Conservation (phyloP, 1,140 invertebrate species). For the Tribolium madens region DNA sequence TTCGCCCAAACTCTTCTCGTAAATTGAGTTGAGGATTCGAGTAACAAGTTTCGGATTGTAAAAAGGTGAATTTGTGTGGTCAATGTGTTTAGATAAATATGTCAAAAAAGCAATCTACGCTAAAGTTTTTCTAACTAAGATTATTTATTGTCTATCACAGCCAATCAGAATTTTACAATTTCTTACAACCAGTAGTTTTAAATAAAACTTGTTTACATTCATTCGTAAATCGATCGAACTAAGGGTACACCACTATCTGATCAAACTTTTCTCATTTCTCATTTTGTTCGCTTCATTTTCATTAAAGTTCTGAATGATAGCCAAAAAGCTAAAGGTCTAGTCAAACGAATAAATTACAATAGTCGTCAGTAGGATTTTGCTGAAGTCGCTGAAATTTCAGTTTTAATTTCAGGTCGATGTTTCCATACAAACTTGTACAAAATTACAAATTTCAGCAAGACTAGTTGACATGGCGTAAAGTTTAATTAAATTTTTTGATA, state of each 20-base stretch:
- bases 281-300: conserved; percentile 38
- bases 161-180: background rate
- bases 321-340: background rate
- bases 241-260: conserved; percentile 31
- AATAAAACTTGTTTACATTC: conserved; percentile 32
- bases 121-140: background rate
- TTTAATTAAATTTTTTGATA: too few relatives aligned
- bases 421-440: too few relatives aligned
- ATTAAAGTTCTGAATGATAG: conserved; percentile 38
- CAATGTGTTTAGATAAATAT: conserved; percentile 7
- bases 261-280: conserved; percentile 42
- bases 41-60: conserved; percentile 22
- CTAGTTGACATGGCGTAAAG: too few relatives aligned
- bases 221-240: conserved; percentile 1
- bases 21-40: conserved; percentile 18
- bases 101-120: background rate
- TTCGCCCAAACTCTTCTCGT: background rate
- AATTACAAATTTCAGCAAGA: too few relatives aligned
- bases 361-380: background rate
- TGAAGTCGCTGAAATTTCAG: background rate
- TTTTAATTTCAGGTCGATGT: too few relatives aligned
- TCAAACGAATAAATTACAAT: conserved; percentile 4
- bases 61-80: conserved; percentile 15
- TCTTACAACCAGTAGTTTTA: too few relatives aligned
- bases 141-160: background rate